These are phyloP conservation scores for Oxycera nigricornis DNA, from an alignment of 2,888 invertebrate species.

Conservation along the genomic window DNA sequence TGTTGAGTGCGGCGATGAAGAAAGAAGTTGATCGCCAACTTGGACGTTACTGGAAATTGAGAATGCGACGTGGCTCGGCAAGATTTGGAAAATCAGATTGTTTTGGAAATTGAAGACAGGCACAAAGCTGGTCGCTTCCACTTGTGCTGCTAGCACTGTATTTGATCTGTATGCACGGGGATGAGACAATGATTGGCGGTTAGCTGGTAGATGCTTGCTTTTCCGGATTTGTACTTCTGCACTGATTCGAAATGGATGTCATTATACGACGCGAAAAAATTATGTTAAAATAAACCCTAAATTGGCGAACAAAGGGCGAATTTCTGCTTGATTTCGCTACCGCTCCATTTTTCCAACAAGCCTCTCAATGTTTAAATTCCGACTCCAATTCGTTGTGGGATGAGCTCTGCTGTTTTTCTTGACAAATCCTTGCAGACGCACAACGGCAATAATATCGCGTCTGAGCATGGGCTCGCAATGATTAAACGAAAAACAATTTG, in stretches of 20 bases:
- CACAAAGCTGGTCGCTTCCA: neutral
- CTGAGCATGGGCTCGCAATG: no score
- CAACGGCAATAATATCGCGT: no score
- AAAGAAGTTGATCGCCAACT: neutral
- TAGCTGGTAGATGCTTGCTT: neutral
- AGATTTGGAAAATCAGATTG: neutral
- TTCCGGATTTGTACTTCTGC: slow-evolving; percentile 7
- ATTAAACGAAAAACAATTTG: no score
- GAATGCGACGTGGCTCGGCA: neutral
- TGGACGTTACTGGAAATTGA: neutral
- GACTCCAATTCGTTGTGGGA: no score
- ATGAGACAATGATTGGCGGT: slow-evolving; percentile 4
- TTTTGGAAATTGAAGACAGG: neutral
- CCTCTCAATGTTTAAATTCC: slow-evolving; percentile 60
- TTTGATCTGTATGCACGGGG: neutral
- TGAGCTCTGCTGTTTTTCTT: no score
- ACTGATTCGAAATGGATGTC: slow-evolving; percentile 8
- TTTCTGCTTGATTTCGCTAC: slow-evolving; percentile 60
- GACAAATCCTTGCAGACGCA: no score
- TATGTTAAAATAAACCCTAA: slow-evolving; percentile 68
- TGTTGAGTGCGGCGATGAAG: neutral
- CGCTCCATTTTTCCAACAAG: slow-evolving; percentile 60
- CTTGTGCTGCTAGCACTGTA: neutral
- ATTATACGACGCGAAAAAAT: slow-evolving; percentile 50
- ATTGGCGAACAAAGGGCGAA: slow-evolving; percentile 66